Base-by-base conservation (phyloP, 2,113 vertebrate genomes). In the Desmodus rotundus region DNA sequence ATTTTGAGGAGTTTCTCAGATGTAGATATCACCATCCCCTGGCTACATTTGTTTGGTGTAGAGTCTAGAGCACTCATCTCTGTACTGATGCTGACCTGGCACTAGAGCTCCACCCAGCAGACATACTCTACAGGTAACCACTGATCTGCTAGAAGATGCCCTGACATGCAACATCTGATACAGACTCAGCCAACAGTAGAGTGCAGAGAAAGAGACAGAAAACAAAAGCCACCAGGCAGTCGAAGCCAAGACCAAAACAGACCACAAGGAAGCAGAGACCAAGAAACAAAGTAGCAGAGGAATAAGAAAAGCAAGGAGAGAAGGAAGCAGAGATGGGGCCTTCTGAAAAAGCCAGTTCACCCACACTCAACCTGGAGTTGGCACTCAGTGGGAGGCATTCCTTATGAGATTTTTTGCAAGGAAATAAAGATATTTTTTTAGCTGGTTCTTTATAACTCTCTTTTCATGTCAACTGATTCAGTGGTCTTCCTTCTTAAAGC, bases 361-460 rank as follows among this genome's bases (percentile, higher is more conserved):
- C 43, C 4, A 38, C n/a, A n/a, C 36, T 54, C 52, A 77, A 8
- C 9, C 65, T 61, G 15, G 10, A 84, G 56, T 2, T 63, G 31
- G 13, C 28, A 41, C 68, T 91, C 43, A 68, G 14, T 41, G 20
- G 47, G 41, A 92, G 4, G 17, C 26, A 12, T 20, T 50, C 28
- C 54, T 85, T 72, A 5, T 5, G 6, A 93, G 45, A 50, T 65
- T 72, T 63, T 63, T 63, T 58, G 89, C 9, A 80, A 78, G 36
- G 20, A 91, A 87, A 92, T 83, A 38, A 86, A 96, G 28, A 93
- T 45, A 38, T 7, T 43, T 87, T 87, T 94, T 96, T 81, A 84
- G 31, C 67, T 50, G 14, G 26, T 33, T 92, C 52, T 96, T 92
- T 92, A 31, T 58, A 85, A 87, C 8, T 84, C 17, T 77, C 70